Base-by-base conservation (phyloP, 2,113 vertebrate species). In the Lichenostomus cassidix region DNA sequence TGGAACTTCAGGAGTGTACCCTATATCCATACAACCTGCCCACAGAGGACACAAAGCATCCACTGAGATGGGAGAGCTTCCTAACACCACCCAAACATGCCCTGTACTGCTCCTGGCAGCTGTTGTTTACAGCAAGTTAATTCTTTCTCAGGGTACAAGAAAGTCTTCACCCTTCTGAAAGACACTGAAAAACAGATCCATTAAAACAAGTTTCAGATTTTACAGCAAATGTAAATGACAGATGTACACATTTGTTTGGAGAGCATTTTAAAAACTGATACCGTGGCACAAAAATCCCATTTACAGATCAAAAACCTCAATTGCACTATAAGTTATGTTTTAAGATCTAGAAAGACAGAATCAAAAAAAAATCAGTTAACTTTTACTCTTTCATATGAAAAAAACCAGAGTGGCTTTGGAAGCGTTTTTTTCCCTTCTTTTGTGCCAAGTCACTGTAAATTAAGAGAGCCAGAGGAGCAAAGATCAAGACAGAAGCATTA, bases 161-260 rank as follows among this genome's bases (percentile, higher is more conserved):
- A 55, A 90, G 29, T 31, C 21, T 47, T 35, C 27, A 77, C 22
- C 17, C 22, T 19, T 81, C 79, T 67, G 21, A 25, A 53, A 86
- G 31, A 78, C 19, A 64, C 24, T 20, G 18, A 76, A 24, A 24
- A 87, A 67, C 0, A n/a, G 8, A 46, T 29, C 35, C 12, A 63
- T 77, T 62, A 53, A 81, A 70, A 67, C 15, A 86, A 83, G 41
- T 69, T 89, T 52, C 46, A 56, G 44, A 37, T 83, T 73, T 80
- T 69, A 55, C 29, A 87, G 23, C 64, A 78, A 63, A 63, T 67
- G 31, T 64, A 82, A 50, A 8, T 71, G 24, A 64, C 27, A 64
- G 27, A 56, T 3, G 9, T 12, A 35, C 0, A 0, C 5, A 27
- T 74, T 46, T 10, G 7, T 27, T 82, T 46, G 10, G 11, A 10